Evolutionary conservation across 2,888 invertebrate genomes (phyloP).

Genomic region (Invenusta paracnida): DNA sequence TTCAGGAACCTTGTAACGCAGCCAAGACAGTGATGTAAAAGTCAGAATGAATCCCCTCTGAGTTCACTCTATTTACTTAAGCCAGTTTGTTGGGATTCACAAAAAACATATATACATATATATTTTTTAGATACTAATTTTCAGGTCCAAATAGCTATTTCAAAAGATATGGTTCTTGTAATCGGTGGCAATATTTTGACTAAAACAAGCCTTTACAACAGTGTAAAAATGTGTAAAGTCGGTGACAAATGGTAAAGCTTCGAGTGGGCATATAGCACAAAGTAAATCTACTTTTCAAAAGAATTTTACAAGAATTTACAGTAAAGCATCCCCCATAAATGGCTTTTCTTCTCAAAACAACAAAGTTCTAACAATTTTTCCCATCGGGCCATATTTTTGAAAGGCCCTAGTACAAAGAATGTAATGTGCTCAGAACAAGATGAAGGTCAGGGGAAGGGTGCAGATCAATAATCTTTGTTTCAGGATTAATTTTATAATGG

Average conservation of each 20-base stretch:
- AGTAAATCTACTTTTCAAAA: background rate
- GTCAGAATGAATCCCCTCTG: background rate
- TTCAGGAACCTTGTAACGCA: background rate
- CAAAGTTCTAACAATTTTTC: conserved; percentile 17
- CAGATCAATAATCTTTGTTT: conserved; percentile 15
- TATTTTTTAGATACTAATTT: background rate
- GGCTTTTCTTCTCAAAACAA: background rate
- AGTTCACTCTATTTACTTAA: background rate
- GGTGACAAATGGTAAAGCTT: conserved; percentile 29
- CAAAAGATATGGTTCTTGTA: background rate
- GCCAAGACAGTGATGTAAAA: background rate
- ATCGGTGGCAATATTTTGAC: background rate
- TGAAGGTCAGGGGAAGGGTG: conserved; percentile 33
- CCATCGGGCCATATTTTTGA: conserved; percentile 16
- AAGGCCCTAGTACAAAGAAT: conserved; percentile 25
- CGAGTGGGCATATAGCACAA: conserved; percentile 21
- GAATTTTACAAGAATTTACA: background rate
- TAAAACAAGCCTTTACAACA: conserved; percentile 27
- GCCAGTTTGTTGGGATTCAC: conserved; percentile 13
- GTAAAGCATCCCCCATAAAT: conserved; percentile 27
- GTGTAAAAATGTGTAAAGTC: background rate
- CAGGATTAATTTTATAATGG: background rate
- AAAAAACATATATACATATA: background rate
- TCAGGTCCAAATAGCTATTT: background rate
- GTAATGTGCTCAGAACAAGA: background rate